phyloP scores from a whole-genome alignment of 2,888 invertebrate species.

The Anoplius nigerrimus region DNA sequence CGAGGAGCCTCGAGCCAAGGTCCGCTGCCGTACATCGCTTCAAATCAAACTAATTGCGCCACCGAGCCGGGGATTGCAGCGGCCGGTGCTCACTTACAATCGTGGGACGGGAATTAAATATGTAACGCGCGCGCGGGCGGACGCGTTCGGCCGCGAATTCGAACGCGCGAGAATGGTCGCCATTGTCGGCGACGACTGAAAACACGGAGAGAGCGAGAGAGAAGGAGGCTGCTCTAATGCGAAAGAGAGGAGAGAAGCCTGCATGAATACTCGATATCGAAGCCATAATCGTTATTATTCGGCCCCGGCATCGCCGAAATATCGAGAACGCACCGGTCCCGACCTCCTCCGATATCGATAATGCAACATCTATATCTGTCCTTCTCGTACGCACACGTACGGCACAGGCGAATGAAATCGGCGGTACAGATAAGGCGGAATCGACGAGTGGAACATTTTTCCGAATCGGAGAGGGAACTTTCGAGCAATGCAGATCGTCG shows the following conservation, averaged over 20 bases:
- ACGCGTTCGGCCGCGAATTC: slow-evolving; percentile 12
- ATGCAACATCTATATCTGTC: too few species aligned
- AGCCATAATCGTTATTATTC: slow-evolving; percentile 2
- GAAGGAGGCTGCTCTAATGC: neutral
- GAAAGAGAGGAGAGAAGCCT: neutral
- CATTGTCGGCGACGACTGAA: slow-evolving; percentile 34
- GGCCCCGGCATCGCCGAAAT: neutral
- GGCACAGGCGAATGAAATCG: too few species aligned
- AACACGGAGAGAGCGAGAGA: neutral
- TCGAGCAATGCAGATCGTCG: too few species aligned
- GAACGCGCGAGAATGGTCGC: neutral
- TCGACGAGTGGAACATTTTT: too few species aligned
- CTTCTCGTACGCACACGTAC: too few species aligned
- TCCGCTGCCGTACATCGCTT: slow-evolving; percentile 28
- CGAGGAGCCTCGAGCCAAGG: slow-evolving; percentile 22
- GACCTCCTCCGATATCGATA: neutral
- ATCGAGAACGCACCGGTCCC: neutral
- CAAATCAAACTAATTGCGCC: slow-evolving; percentile 54
- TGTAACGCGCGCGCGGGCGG: slow-evolving; percentile 34
- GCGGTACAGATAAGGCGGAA: too few species aligned
- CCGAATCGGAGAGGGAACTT: too few species aligned
- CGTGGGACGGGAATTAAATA: slow-evolving; percentile 46
- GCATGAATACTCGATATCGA: slow-evolving; percentile 4
- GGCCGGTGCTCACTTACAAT: slow-evolving; percentile 32
- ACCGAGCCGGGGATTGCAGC: slow-evolving; percentile 17